phyloP scores from a whole-genome alignment of 2,113 vertebrate species.

The Nicator chloris region DNA sequence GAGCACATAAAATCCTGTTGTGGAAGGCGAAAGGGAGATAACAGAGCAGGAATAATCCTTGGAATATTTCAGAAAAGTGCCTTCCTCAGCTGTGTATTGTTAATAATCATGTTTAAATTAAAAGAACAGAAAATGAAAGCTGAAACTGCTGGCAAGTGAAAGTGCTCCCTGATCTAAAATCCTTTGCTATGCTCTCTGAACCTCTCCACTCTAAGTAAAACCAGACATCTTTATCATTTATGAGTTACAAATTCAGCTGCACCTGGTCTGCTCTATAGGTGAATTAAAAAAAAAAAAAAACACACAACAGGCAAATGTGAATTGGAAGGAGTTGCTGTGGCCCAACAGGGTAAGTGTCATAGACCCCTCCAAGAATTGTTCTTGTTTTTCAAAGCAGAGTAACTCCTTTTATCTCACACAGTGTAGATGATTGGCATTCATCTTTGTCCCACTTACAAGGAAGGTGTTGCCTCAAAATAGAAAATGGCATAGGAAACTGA shows the following conservation, averaged over 20 bases:
- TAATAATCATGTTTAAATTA: slow-evolving; percentile 25
- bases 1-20: background rate
- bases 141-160: background rate
- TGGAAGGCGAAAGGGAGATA: background rate
- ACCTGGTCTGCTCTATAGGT: background rate
- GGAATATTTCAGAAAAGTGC: background rate
- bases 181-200: background rate
- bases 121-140: background rate
- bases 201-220: background rate
- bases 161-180: background rate
- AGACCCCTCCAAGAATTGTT: background rate
- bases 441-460: background rate
- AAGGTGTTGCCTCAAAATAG: background rate
- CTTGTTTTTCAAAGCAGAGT: background rate
- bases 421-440: background rate
- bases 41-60: background rate
- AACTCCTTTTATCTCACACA: background rate
- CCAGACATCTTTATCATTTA: background rate
- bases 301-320: background rate
- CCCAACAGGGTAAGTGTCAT: background rate
- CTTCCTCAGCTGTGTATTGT: background rate
- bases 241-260: background rate
- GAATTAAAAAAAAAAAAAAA: background rate
- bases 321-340: background rate
- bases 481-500: background rate